phyloP scores from a whole-genome alignment of 2,888 invertebrate species.

The Listrodromus nycthemerus region DNA sequence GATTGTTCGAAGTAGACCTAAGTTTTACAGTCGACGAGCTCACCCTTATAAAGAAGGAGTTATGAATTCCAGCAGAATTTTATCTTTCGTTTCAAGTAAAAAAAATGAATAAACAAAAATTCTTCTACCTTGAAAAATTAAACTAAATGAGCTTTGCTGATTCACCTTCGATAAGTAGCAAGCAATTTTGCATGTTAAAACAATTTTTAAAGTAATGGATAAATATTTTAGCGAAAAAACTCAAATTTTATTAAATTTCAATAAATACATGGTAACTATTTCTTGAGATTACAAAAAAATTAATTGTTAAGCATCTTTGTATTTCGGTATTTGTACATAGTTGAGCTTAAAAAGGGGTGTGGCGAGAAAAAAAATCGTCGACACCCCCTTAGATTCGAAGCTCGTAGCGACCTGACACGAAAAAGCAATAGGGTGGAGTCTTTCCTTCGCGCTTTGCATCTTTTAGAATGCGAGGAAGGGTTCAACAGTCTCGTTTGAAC shows the following conservation, averaged over 20 bases:
- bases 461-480: slow-evolving; percentile 73
- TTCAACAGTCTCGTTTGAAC: slow-evolving; percentile 72
- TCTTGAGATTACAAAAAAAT: too few species aligned
- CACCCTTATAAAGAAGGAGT: neutral
- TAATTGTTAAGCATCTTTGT: neutral
- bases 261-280: too few species aligned
- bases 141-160: too few species aligned
- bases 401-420: slow-evolving; percentile 43
- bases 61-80: neutral
- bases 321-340: neutral
- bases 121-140: neutral
- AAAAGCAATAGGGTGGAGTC: slow-evolving; percentile 76
- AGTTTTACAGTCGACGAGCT: neutral
- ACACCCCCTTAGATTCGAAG: slow-evolving; percentile 68
- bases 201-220: too few species aligned
- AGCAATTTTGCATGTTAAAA: too few species aligned
- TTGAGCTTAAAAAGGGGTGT: slow-evolving; percentile 55
- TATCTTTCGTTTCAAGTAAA: neutral
- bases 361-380: slow-evolving; percentile 39
- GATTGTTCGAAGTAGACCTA: neutral
- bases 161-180: too few species aligned
- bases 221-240: too few species aligned
- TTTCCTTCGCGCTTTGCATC: slow-evolving; percentile 80
- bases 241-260: too few species aligned
- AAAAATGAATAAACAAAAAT: neutral